Percentiles rank a stretch among this genome's conserved stretches.
Evolutionary conservation across 2,888 invertebrate genomes (phyloP).

Genomic region (Hyles lineata): DNA sequence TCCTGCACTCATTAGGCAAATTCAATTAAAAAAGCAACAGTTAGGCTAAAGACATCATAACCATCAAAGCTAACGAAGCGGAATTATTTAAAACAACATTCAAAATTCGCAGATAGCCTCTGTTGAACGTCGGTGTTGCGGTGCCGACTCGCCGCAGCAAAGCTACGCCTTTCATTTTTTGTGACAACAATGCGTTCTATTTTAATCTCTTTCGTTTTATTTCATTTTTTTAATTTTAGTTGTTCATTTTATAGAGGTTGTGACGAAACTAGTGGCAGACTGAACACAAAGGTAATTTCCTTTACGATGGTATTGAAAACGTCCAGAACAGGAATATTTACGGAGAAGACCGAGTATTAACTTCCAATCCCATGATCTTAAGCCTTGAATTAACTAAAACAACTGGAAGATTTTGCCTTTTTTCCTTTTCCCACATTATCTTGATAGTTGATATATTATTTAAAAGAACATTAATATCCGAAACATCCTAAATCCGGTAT

Average conservation of each 20-base stretch:
- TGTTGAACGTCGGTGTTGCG: constrained; percentile 17
- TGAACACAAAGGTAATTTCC: no score
- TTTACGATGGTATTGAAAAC: no score
- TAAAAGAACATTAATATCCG: no score
- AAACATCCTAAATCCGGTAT: background rate
- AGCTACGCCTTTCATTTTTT: constrained; percentile 19
- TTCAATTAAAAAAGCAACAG: constrained; percentile 3
- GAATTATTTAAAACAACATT: constrained; percentile 24
- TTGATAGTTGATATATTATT: no score
- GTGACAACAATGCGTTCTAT: constrained; percentile 26
- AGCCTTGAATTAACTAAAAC: no score
- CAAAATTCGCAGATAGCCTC: constrained; percentile 20
- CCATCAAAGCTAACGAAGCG: constrained; percentile 1
- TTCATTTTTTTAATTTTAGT: constrained; percentile 7
- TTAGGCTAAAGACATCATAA: constrained; percentile 5
- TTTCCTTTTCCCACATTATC: no score
- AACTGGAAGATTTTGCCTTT: no score
- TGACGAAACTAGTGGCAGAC: no score
- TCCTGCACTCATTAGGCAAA: background rate
- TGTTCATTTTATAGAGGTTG: background rate
- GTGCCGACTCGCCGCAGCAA: constrained; percentile 13
- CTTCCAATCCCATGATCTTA: no score
- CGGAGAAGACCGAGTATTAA: no score
- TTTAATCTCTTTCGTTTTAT: constrained; percentile 14
- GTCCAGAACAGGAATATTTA: no score